Evolutionary conservation across 2,113 vertebrate genomes (phyloP), one percentile per base, ranked within the genome.

Genomic region (Excalfactoria chinensis): DNA sequence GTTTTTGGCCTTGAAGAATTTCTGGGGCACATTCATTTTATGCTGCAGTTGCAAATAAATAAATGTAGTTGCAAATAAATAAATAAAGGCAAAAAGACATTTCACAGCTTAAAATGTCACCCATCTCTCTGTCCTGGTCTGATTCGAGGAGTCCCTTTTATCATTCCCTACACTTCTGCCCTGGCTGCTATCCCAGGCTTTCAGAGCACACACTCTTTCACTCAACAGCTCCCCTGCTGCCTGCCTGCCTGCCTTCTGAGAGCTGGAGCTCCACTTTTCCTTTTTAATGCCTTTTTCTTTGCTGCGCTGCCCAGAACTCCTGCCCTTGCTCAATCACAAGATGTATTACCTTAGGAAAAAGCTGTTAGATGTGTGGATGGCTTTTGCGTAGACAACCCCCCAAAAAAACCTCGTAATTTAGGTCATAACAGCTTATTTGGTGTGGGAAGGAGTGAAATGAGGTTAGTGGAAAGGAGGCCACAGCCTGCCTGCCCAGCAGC

Each of bases 61-160:
- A 53, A 53, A 53, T 22, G n/a, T n/a, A 49, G n/a, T 68, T 20
- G 28, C 71, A 84, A 84, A 72, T 32, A 90, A 77, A 49, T 43
- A 53, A 53, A 53, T 22, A 32, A 77, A 53, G 49, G 43, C 43
- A 60, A 49, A 40, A 26, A 37, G 17, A 21, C 41, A 71, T 86
- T 90, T 81, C 7, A 28, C 62, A 49, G 18, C 41, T 81, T 80
- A 75, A 86, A 49, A n/a, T 66, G 34, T 82, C 51, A 48, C 51
- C n/a, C 17, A 11, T 64, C 9, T 40, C 49, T 34, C 34, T 58
- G 23, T 35, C 58, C n/a, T 43, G 25, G 11, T 59, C 37, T n/a
- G 37, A 68, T 40, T 40, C 44, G 18, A 63, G 16, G 16, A 77
- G 17, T 41, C 8, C 32, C 60, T 62, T 28, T 78, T 67, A 15